These are phyloP conservation scores for Hucho hucho DNA, from an alignment of 2,113 vertebrate species.

Conservation along the genomic window DNA sequence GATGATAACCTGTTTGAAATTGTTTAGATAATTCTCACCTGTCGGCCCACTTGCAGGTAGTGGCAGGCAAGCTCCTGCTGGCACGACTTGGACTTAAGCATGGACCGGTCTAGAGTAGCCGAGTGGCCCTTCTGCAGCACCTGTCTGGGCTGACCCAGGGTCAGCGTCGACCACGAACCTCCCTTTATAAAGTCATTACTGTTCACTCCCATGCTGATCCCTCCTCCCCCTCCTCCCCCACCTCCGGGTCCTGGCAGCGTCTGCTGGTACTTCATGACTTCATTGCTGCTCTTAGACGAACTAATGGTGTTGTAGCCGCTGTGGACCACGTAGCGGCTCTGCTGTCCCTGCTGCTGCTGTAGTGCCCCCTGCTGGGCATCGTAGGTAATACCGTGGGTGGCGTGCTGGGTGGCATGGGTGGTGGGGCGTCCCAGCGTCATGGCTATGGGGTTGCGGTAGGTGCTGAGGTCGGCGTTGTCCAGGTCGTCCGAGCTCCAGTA, in stretches of 20 bases:
- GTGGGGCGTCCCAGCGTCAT: conserved; percentile 85
- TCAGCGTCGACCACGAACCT: conserved; percentile 94
- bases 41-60: conserved; percentile 88
- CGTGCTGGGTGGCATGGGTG: conserved; percentile 74
- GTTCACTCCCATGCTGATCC: conserved; percentile 54
- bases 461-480: conserved; percentile 88
- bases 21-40: conserved; percentile 62
- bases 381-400: background rate
- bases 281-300: conserved; percentile 89
- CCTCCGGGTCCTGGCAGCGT: conserved; percentile 64
- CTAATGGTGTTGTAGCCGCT: conserved; percentile 96
- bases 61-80: conserved; percentile 94
- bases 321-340: conserved; percentile 82
- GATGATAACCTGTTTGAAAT: background rate
- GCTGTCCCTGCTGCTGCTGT: conserved; percentile 10
- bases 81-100: conserved; percentile 97
- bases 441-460: conserved; percentile 86
- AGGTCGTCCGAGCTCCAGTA: conserved; percentile 98
- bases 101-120: conserved; percentile 90
- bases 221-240: conserved; percentile 47
- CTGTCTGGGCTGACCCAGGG: conserved; percentile 90
- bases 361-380: background rate
- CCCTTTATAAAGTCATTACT: conserved; percentile 89
- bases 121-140: conserved; percentile 90
- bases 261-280: conserved; percentile 73